A percentile compares a stretch with the other conserved stretches of the same genome.
Conservation (phyloP, 2,113 vertebrate genomes). For the Sterrhoptilus dennistouni region DNA sequence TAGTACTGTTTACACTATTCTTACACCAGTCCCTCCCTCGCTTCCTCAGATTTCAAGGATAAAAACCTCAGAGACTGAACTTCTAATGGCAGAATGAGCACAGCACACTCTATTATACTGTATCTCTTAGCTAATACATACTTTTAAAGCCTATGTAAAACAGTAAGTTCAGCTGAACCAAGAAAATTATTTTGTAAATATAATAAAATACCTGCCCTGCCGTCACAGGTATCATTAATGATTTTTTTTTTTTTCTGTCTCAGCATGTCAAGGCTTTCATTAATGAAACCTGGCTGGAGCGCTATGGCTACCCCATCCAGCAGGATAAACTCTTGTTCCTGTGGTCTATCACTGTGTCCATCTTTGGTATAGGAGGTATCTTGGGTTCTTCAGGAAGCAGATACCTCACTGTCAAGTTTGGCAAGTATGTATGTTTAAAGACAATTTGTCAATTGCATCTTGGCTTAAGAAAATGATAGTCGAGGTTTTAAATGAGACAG, state of each 20-base stretch:
- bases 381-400: constrained; percentile 73
- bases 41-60: background rate
- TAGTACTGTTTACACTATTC: background rate
- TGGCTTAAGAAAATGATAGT: background rate
- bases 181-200: background rate
- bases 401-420: constrained; percentile 72
- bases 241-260: background rate
- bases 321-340: constrained; percentile 73
- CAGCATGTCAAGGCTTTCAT: constrained; percentile 87
- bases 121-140: background rate
- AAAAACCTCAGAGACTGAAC: background rate
- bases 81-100: background rate
- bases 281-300: constrained; percentile 80
- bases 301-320: constrained; percentile 64
- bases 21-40: background rate
- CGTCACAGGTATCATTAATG: background rate
- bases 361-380: constrained; percentile 75
- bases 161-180: background rate
- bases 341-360: constrained; percentile 78
- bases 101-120: background rate
- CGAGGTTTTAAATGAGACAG: background rate
- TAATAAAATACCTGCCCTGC: background rate
- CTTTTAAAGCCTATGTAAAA: background rate
- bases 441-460: background rate
- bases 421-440: constrained; percentile 70